Conservation (phyloP, 2,888 invertebrate genomes). For the Lutraria lutraria region DNA sequence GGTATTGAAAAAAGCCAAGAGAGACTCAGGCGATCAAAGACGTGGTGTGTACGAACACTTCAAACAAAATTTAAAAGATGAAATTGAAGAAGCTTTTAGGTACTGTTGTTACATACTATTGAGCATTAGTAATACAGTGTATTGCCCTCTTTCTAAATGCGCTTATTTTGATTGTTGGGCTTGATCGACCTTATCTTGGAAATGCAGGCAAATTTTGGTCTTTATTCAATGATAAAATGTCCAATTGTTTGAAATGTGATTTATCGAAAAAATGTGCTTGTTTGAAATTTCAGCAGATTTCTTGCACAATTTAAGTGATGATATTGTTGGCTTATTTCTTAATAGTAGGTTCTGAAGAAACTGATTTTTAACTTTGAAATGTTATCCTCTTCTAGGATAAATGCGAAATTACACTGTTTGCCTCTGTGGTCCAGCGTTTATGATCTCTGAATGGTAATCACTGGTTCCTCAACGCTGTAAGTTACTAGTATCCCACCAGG, state of each 20-base stretch:
- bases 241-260: neutral
- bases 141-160: too few relatives aligned
- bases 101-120: conserved; percentile 16
- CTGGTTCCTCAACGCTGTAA: too few relatives aligned
- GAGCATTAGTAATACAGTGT: too few relatives aligned
- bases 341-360: too few relatives aligned
- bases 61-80: conserved; percentile 72
- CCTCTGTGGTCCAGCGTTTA: too few relatives aligned
- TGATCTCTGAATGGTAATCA: too few relatives aligned
- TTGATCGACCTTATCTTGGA: neutral
- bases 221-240: neutral
- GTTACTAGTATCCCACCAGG: too few relatives aligned
- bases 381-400: too few relatives aligned
- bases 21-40: conserved; percentile 77
- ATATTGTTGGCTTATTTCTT: too few relatives aligned
- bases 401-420: too few relatives aligned
- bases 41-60: conserved; percentile 70
- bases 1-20: conserved; percentile 85
- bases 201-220: neutral
- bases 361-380: too few relatives aligned
- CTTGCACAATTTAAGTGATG: neutral
- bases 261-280: neutral
- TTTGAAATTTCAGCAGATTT: neutral
- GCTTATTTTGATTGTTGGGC: neutral
- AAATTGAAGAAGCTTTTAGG: conserved; percentile 73